Conservation (phyloP, 2,797 vertebrate species). For the Crypturellus tataupa region DNA sequence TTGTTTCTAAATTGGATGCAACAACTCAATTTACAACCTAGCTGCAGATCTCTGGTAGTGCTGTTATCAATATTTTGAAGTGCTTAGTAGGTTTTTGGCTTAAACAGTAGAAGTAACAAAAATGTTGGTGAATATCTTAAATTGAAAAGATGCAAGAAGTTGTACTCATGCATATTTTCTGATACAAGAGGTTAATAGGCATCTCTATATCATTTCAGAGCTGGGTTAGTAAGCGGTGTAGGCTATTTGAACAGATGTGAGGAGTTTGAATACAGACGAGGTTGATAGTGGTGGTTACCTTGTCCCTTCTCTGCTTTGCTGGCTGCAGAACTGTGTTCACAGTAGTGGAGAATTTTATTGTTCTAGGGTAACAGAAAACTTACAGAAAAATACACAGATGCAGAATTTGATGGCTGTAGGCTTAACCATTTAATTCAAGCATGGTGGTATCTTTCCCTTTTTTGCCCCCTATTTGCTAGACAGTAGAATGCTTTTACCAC, state of each 20-base stretch:
- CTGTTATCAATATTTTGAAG: neutral
- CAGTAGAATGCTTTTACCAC: neutral
- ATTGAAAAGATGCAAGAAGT: neutral
- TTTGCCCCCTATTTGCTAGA: neutral
- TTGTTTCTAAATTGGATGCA: neutral
- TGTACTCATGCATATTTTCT: neutral
- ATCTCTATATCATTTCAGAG: neutral
- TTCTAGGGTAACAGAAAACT: neutral
- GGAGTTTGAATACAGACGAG: neutral
- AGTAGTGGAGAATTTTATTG: neutral
- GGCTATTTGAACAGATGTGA: neutral
- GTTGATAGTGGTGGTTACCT: neutral
- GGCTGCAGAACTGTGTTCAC: neutral
- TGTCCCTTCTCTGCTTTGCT: neutral
- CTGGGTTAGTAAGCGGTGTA: neutral
- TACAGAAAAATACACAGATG: neutral
- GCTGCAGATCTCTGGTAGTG: neutral
- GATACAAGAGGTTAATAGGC: neutral
- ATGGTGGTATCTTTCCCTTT: accelerated
- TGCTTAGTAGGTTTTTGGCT: neutral
- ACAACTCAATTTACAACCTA: neutral
- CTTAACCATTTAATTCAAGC: neutral
- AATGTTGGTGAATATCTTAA: neutral
- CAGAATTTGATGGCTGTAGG: neutral
- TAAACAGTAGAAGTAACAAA: neutral